These are phyloP conservation scores for Cantharis rufa DNA, from an alignment of 2,888 invertebrate species.

Conservation along the genomic window DNA sequence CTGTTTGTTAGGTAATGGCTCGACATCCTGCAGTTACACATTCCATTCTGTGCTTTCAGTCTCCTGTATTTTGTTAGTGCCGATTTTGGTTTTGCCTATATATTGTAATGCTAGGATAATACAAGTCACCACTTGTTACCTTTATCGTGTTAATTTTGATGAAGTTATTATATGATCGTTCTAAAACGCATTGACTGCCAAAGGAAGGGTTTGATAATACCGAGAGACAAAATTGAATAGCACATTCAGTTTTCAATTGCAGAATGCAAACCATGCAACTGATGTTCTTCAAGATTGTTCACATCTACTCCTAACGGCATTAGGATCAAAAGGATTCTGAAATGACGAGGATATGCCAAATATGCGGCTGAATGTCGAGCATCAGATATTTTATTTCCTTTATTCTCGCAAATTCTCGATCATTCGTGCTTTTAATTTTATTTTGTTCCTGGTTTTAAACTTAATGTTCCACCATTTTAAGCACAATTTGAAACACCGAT, in stretches of 20 bases:
- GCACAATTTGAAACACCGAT: neutral
- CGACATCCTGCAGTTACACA: conserved; percentile 5
- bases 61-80: neutral
- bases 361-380: neutral
- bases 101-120: neutral
- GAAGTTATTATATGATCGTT: neutral
- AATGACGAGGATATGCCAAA: neutral
- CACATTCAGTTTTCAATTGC: neutral
- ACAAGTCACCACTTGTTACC: neutral
- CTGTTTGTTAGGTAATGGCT: conserved; percentile 13
- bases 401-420: neutral
- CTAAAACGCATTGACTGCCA: neutral
- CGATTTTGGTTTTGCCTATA: neutral
- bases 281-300: neutral
- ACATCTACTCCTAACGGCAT: no score
- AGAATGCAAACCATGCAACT: neutral
- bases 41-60: neutral
- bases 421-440: neutral
- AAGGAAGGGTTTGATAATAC: neutral
- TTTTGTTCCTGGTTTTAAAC: neutral
- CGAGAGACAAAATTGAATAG: neutral
- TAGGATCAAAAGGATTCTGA: neutral
- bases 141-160: neutral
- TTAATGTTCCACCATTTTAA: neutral
- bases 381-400: neutral